Percentiles rank a stretch among this genome's conserved stretches.
Evolutionary conservation across 2,113 vertebrate species (phyloP).

Genomic region (Syngnathoides biaculeatus): DNA sequence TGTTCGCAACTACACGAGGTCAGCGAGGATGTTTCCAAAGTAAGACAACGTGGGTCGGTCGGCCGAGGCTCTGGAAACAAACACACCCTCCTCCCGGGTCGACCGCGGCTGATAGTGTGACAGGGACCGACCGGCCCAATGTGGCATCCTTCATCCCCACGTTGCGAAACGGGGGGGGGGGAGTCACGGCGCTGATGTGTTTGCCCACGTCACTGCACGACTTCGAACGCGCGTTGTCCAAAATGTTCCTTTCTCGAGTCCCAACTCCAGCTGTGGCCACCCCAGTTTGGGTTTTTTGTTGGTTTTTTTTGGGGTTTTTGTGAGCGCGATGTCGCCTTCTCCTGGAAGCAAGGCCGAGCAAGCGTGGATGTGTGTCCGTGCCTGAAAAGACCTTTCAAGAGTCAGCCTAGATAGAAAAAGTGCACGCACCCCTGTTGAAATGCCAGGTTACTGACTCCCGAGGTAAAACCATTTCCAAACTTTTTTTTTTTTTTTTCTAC

Average conservation of each 20-base stretch:
- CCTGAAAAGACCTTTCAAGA: not conserved
- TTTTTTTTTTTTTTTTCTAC: too few species aligned
- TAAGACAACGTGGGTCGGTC: not conserved
- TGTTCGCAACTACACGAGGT: not conserved
- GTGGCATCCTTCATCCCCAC: not conserved
- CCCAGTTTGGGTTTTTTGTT: too few species aligned
- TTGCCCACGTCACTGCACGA: not conserved
- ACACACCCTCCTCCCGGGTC: too few species aligned
- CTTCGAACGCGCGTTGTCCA: too few species aligned
- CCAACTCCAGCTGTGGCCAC: conserved; percentile 3
- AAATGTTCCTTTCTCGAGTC: too few species aligned
- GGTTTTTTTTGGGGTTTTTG: too few species aligned
- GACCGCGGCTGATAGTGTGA: conserved; percentile 13
- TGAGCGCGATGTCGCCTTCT: too few species aligned
- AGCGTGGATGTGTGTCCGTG: conserved; percentile 2
- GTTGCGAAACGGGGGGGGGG: not conserved
- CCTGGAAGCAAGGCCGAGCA: conserved; percentile 29
- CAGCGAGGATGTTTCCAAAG: not conserved
- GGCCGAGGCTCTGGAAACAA: not conserved
- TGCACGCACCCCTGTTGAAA: not conserved
- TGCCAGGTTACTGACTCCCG: not conserved
- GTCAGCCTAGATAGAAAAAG: not conserved
- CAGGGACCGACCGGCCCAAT: conserved; percentile 25
- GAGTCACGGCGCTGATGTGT: not conserved
- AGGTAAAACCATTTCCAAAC: too few species aligned